A percentile compares a stretch with the other conserved stretches of the same genome.
phyloP scores from a whole-genome alignment of 2,888 invertebrate genomes.

The Aromia moschata region DNA sequence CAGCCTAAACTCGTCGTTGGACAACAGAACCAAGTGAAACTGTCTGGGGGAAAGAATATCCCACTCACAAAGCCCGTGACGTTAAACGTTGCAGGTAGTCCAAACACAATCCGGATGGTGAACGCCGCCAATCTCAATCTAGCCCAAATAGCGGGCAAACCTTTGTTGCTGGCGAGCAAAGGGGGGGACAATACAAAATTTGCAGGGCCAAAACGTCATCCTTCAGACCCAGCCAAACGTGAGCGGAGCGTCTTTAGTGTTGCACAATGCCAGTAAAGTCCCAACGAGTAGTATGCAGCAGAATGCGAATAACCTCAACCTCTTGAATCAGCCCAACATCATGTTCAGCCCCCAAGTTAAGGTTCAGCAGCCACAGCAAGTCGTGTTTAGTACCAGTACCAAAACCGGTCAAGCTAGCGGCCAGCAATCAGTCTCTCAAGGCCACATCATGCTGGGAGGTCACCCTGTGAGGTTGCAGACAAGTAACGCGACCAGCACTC shows the following conservation, averaged over 20 bases:
- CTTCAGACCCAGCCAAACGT: constrained; percentile 56
- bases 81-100: constrained; percentile 49
- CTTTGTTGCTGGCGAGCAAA: constrained; percentile 66
- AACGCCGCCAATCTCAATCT: constrained; percentile 65
- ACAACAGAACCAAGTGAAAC: constrained; percentile 52
- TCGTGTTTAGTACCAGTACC: constrained; percentile 53
- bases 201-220: constrained; percentile 63
- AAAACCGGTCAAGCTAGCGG: constrained; percentile 42
- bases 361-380: constrained; percentile 57
- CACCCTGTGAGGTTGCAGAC: constrained; percentile 59
- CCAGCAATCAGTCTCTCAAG: constrained; percentile 48
- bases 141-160: constrained; percentile 68
- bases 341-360: constrained; percentile 59
- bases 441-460: constrained; percentile 59
- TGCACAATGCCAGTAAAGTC: constrained; percentile 52
- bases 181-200: constrained; percentile 57
- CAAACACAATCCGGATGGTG: constrained; percentile 64
- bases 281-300: constrained; percentile 29
- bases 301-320: constrained; percentile 48
- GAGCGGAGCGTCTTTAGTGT: constrained; percentile 45
- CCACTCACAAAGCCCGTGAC: constrained; percentile 42
- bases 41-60: constrained; percentile 49
- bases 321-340: constrained; percentile 57
- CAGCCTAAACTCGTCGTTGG: constrained; percentile 50
- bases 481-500: constrained; percentile 52